These are phyloP conservation scores for Ivindomyrus marchei DNA, from an alignment of 2,113 vertebrate species.

Conservation along the genomic window DNA sequence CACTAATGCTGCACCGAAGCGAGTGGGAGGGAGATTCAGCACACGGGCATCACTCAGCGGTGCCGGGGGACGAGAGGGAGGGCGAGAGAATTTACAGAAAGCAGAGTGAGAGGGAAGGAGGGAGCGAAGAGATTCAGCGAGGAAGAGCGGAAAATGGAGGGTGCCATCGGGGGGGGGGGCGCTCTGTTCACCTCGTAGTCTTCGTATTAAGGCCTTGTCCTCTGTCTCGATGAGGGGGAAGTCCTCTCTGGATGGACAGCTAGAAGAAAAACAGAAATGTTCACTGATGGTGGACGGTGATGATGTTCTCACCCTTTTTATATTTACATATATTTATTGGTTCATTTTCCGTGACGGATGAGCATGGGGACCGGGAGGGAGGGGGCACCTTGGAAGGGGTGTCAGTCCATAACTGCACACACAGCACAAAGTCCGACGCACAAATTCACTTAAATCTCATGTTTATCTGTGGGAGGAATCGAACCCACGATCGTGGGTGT, in stretches of 20 bases:
- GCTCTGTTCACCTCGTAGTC: constrained; percentile 70
- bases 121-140: neutral
- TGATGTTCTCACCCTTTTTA: neutral
- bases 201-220: constrained; percentile 72
- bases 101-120: neutral
- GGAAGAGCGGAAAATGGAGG: neutral
- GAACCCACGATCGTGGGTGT: neutral
- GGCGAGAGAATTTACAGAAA: neutral
- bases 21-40: neutral
- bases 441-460: neutral
- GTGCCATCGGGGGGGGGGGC: neutral
- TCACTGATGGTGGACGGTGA: neutral
- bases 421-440: neutral
- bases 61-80: neutral
- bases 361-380: neutral
- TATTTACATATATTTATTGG: neutral
- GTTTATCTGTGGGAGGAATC: neutral
- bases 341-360: neutral
- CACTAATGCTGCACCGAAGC: neutral
- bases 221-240: constrained; percentile 89
- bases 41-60: neutral
- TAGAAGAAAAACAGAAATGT: constrained; percentile 33
- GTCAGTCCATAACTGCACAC: neutral
- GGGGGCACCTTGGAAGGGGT: neutral
- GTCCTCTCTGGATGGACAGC: constrained; percentile 79